phyloP scores from a whole-genome alignment of 1,140 invertebrate genomes.

The Maniola jurtina region DNA sequence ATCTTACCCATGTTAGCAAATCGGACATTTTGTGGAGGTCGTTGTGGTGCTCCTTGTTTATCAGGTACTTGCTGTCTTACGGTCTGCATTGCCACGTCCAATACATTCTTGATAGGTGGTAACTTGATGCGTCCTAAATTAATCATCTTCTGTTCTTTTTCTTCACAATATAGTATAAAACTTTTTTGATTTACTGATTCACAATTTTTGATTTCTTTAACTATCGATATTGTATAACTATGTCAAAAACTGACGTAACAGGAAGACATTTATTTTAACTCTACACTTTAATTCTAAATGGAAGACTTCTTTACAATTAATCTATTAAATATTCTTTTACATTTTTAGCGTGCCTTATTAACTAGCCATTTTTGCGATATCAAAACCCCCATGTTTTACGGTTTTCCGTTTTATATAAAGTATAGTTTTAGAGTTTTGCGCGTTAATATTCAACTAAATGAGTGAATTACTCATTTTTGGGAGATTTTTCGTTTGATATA shows the following conservation, averaged over 20 bases:
- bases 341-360: conserved; percentile 46
- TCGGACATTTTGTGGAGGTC: conserved; percentile 80
- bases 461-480: conserved; percentile 38
- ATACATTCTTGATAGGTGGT: conserved; percentile 85
- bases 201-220: conserved; percentile 13
- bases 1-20: conserved; percentile 81
- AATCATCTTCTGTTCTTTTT: conserved; percentile 46
- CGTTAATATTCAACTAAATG: conserved; percentile 13
- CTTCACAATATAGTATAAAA: neutral
- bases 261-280: conserved; percentile 55
- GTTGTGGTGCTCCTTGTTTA: conserved; percentile 78
- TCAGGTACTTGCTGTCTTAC: conserved; percentile 88
- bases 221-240: conserved; percentile 27
- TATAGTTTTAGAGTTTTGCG: neutral
- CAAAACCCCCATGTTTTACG: conserved; percentile 11
- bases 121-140: conserved; percentile 80
- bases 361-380: conserved; percentile 36
- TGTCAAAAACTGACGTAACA: conserved; percentile 51
- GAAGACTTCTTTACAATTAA: conserved; percentile 74
- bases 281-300: conserved; percentile 53
- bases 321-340: conserved; percentile 47
- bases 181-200: conserved; percentile 1
- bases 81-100: conserved; percentile 90
- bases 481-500: conserved; percentile 47
- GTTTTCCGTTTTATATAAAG: conserved; percentile 2